These are phyloP conservation scores for Sturnira hondurensis DNA, from an alignment of 2,113 vertebrate genomes.

Conservation along the genomic window DNA sequence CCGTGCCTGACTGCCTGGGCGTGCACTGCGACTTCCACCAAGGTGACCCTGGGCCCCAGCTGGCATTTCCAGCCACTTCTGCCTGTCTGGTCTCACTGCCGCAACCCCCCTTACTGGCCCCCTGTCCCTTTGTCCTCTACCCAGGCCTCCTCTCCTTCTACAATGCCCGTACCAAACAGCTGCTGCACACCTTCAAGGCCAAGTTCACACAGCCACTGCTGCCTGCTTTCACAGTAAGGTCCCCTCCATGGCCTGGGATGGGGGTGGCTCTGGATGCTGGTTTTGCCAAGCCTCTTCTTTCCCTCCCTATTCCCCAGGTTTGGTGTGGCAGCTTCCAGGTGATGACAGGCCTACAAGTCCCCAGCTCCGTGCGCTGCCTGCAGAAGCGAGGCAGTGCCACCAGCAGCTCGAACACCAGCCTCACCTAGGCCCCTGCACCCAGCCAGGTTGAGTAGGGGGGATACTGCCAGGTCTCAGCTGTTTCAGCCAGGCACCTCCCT, in stretches of 20 bases:
- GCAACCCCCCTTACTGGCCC: background rate
- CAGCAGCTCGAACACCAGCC: conserved; percentile 95
- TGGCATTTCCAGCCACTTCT: accelerated
- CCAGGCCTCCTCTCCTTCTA: conserved; percentile 94
- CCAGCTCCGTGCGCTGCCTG: conserved; percentile 88
- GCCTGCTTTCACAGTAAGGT: conserved; percentile 91
- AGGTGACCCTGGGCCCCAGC: conserved; percentile 75
- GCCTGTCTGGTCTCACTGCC: background rate
- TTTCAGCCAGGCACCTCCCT: background rate
- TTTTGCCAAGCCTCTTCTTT: background rate
- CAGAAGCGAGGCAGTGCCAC: conserved; percentile 93
- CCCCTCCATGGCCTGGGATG: accelerated
- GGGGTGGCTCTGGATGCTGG: background rate
- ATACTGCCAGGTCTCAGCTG: background rate
- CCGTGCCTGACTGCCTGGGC: conserved; percentile 91
- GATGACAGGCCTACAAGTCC: conserved; percentile 92
- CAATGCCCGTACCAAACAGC: conserved; percentile 90
- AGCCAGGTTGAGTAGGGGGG: background rate
- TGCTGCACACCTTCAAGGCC: conserved; percentile 92
- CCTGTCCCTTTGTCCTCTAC: background rate
- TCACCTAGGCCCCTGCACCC: conserved; percentile 81
- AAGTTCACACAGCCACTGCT: conserved; percentile 93
- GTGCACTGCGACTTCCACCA: conserved; percentile 94
- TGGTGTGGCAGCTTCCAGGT: conserved; percentile 97
- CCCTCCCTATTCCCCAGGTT: conserved; percentile 80